Evolutionary conservation across 23 tunicate species (phyloP), one percentile per base, ranked within the genome.

Genomic region (Halocynthia roretzi): DNA sequence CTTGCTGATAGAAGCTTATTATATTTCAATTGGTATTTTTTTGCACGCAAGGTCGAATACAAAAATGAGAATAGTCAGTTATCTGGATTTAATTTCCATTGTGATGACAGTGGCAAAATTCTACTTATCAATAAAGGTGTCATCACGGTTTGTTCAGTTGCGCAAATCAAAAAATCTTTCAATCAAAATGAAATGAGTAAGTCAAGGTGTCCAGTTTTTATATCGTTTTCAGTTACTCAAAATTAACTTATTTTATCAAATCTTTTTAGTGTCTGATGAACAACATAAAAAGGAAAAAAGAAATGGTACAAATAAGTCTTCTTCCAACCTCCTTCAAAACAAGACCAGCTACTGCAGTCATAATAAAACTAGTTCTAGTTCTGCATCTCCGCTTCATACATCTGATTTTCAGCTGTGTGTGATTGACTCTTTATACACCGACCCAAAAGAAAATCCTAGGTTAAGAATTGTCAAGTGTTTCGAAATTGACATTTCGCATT

Each of bases 31-130:
- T 31, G 44, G 4, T 31, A 31, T 31, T 31, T 31, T 31, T 31
- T 31, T 31, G 44, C 44, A 31, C 44, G 44, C 44, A 31, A 90
- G 97, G 77, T 85, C 18, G 81, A 85, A 20, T 71, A 81, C 71
- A 84, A 77, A 63, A 84, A 86, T 90, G 90, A 90, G 67, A 23
- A 62, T 14, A 70, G 91, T 15, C 90, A 84, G 17, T 77, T 84
- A 80, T 68, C 87, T 51, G 68, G 90, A 50, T 72, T 90, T 44
- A 52, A 76, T 6, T 85, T 90, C 52, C 86, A 77, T 58, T 54
- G 52, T 14, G 90, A 90, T 62, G 87, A 90, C 15, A 77, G 77
- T 12, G 86, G 89, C 6, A 70, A 90, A 50, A 6, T 74, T 9
- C 63, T 74, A 31, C 14, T 90, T 53, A 52, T 90, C 6, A 85